A percentile compares a stretch with the other conserved stretches of the same genome.
Evolutionary conservation across 2,797 vertebrate species (phyloP).

Genomic region (Galagoides demidoff): DNA sequence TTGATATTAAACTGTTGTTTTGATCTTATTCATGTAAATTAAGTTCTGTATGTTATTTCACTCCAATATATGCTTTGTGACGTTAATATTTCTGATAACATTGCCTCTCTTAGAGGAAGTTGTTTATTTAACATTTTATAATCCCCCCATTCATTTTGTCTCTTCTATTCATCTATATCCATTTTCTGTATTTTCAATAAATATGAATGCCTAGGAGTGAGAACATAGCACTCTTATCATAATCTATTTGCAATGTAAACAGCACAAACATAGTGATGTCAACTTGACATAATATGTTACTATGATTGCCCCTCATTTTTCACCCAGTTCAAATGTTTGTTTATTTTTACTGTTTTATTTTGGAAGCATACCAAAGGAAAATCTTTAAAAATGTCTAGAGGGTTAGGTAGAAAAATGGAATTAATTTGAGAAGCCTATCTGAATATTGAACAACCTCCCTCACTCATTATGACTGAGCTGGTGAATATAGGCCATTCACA

Average conservation of each 20-base stretch:
- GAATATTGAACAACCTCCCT: neutral
- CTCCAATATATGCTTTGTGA: neutral
- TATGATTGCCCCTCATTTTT: constrained; percentile 16
- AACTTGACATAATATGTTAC: neutral
- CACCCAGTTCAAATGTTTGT: neutral
- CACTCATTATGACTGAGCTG: neutral
- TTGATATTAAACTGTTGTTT: neutral
- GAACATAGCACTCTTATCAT: neutral
- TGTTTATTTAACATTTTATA: constrained; percentile 39
- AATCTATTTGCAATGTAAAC: neutral
- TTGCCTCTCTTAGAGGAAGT: neutral
- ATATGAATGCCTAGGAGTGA: constrained; percentile 22
- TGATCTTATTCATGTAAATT: constrained; percentile 17
- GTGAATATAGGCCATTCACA: constrained; percentile 37
- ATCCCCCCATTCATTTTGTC: neutral
- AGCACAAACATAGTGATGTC: neutral
- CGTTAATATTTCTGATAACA: neutral
- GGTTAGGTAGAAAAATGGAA: neutral
- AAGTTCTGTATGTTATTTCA: neutral
- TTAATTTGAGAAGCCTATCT: neutral
- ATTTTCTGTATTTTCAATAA: neutral
- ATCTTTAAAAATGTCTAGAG: neutral
- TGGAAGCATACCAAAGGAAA: neutral
- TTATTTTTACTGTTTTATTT: neutral
- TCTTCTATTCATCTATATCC: neutral